Percentiles rank a stretch among this genome's conserved stretches.
phyloP scores from a whole-genome alignment of 2,113 vertebrate genomes.

The Zosterops hypoxanthus region DNA sequence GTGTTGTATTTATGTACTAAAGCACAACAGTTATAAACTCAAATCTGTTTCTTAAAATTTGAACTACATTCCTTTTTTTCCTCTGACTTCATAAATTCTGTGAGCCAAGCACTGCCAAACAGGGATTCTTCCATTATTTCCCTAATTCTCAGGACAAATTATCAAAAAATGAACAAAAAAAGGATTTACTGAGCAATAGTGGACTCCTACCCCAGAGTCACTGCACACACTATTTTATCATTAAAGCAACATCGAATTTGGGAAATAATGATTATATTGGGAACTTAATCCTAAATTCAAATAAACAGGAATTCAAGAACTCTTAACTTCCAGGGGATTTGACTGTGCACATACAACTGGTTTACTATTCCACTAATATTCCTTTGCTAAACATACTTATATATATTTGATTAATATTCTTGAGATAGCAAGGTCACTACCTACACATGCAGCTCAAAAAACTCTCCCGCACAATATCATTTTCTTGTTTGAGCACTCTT shows the following conservation, averaged over 20 bases:
- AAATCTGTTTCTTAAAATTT: background rate
- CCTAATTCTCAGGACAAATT: background rate
- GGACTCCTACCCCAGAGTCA: background rate
- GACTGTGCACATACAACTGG: background rate
- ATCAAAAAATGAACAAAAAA: background rate
- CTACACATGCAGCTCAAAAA: background rate
- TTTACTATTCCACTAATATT: background rate
- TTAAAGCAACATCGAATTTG: background rate
- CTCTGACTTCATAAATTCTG: background rate
- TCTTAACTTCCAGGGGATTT: background rate
- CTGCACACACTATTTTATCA: background rate
- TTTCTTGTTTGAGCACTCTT: background rate
- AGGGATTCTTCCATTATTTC: background rate
- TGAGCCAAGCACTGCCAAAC: background rate
- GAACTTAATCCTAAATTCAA: background rate
- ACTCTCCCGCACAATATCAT: background rate
- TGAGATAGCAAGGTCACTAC: background rate
- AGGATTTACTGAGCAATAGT: background rate
- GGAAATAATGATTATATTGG: background rate
- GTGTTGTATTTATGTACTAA: background rate
- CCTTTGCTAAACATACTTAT: background rate
- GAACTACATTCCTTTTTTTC: background rate
- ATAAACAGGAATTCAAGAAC: background rate
- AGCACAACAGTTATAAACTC: background rate
- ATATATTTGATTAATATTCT: background rate